Evolutionary conservation across 2,888 invertebrate genomes (phyloP).

Genomic region (Reticulitermes lucifugus): DNA sequence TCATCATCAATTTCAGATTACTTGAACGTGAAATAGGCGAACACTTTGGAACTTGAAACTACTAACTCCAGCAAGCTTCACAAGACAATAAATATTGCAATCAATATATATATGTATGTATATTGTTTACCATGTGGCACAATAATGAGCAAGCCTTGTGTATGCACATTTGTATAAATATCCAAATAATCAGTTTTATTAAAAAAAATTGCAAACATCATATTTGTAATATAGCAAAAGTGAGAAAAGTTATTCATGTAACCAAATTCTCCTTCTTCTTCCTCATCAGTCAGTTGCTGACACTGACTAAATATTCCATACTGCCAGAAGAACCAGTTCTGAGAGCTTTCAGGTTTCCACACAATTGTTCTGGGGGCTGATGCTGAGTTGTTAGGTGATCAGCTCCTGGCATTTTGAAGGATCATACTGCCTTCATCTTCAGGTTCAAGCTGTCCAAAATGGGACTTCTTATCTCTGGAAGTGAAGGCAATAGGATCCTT

Average conservation of each 20-base stretch:
- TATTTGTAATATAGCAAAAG: slow-evolving; percentile 7
- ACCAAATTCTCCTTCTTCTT: background rate
- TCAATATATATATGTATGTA: background rate
- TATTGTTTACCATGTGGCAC: slow-evolving; percentile 7
- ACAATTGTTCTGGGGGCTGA: no score
- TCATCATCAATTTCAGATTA: no score
- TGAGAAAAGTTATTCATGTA: background rate
- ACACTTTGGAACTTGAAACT: background rate
- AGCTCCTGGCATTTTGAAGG: no score
- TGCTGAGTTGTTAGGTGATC: no score
- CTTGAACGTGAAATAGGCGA: background rate
- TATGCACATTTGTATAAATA: slow-evolving; percentile 6
- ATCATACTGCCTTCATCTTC: no score
- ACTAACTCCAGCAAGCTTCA: background rate
- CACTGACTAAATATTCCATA: background rate
- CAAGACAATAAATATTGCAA: background rate
- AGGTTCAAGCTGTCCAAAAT: no score
- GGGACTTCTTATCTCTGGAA: no score
- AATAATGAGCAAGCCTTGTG: slow-evolving; percentile 17
- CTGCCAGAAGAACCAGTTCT: background rate
- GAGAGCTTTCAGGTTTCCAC: no score
- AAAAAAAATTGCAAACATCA: background rate
- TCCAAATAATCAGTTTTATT: background rate
- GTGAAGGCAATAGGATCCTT: no score
- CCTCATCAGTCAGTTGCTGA: background rate